phyloP scores from a whole-genome alignment of 2,113 vertebrate species.

The Acrocephalus kingi region DNA sequence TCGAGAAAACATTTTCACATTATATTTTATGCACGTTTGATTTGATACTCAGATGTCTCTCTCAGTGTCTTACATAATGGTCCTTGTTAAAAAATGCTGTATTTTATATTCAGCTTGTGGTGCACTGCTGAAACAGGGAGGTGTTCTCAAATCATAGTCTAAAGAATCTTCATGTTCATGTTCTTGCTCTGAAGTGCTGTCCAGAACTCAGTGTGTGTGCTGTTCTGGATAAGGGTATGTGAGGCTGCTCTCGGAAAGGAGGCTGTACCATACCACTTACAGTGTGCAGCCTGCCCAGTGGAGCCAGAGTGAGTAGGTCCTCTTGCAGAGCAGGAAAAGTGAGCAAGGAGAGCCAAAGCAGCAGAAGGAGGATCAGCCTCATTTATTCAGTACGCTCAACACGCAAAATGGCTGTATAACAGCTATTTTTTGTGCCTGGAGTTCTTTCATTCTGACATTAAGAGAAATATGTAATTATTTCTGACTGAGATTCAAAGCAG shows the following conservation, averaged over 20 bases:
- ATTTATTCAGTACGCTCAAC: background rate
- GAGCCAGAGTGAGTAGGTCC: background rate
- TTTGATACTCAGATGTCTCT: background rate
- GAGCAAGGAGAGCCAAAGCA: background rate
- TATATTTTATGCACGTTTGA: background rate
- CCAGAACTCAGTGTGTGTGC: background rate
- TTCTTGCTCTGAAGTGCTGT: background rate
- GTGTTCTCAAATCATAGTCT: background rate
- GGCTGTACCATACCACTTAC: background rate
- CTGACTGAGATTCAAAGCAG: background rate
- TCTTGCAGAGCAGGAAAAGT: background rate
- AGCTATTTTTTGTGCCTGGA: background rate
- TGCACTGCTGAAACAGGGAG: background rate
- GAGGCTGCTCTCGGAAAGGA: background rate
- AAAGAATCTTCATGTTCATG: background rate
- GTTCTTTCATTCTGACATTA: background rate
- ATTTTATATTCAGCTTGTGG: background rate
- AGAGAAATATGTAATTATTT: conserved; percentile 36
- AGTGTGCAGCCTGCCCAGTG: background rate
- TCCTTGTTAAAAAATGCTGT: background rate
- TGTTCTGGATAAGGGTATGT: background rate
- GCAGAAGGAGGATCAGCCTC: background rate
- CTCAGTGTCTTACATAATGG: background rate
- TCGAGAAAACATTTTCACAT: background rate
- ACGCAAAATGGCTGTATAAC: conserved; percentile 18